Conservation (phyloP, 2,888 invertebrate genomes). For the Mesochorus sp. region DNA sequence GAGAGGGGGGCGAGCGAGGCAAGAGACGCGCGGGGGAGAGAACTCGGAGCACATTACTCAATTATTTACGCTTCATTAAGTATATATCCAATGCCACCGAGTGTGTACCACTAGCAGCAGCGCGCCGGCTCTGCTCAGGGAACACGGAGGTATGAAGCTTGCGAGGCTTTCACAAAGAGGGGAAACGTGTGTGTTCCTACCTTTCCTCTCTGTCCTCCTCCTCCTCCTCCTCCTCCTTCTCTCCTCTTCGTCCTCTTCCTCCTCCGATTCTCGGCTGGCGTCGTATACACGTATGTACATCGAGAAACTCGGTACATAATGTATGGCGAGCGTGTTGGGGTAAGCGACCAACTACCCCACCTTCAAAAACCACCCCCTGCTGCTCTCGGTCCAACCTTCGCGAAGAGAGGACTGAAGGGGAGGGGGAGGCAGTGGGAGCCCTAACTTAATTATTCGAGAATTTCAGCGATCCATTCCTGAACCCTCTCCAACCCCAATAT, state of each 20-base stretch:
- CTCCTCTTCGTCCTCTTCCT: slow-evolving; percentile 42
- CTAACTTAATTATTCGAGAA: slow-evolving; percentile 82
- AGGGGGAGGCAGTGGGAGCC: slow-evolving; percentile 66
- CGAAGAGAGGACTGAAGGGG: background rate
- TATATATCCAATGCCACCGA: slow-evolving; percentile 82
- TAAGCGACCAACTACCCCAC: slow-evolving; percentile 73
- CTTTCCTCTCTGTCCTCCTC: slow-evolving; percentile 55
- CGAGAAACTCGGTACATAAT: slow-evolving; percentile 77
- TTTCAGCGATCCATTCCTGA: slow-evolving; percentile 80
- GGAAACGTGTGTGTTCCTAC: slow-evolving; percentile 48
- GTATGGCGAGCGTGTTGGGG: slow-evolving; percentile 79
- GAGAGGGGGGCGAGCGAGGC: background rate
- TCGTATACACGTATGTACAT: slow-evolving; percentile 70
- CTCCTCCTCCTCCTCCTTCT: slow-evolving; percentile 57
- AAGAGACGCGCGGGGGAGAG: no score
- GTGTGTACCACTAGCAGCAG: slow-evolving; percentile 69
- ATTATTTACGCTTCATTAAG: slow-evolving; percentile 83
- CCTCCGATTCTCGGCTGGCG: slow-evolving; percentile 44
- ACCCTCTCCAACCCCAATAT: slow-evolving; percentile 63
- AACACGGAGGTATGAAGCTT: slow-evolving; percentile 58
- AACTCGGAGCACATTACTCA: slow-evolving; percentile 82
- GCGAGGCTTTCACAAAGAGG: slow-evolving; percentile 57
- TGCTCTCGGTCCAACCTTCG: slow-evolving; percentile 39
- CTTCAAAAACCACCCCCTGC: slow-evolving; percentile 23
- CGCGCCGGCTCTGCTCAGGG: slow-evolving; percentile 65